Evolutionary conservation across 2,888 invertebrate species (phyloP).

Genomic region (Dolichopus griseipennis): DNA sequence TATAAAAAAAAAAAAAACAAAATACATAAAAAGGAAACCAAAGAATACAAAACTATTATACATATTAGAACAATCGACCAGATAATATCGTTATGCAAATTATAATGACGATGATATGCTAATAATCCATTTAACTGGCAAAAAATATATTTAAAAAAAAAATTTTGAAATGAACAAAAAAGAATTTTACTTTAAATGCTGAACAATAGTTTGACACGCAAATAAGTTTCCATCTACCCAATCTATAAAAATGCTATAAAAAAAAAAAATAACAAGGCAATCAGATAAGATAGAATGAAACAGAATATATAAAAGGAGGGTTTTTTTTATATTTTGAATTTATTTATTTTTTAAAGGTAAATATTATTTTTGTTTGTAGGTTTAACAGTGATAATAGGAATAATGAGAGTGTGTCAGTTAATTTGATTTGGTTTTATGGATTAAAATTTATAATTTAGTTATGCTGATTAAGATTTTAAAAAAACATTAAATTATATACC

Average conservation of each 20-base stretch:
- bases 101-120: slow-evolving; percentile 3
- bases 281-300: too few relatives aligned
- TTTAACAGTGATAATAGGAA: not conserved
- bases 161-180: not conserved
- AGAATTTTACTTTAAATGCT: not conserved
- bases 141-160: not conserved
- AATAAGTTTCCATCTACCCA: not conserved
- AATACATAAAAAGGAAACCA: not conserved
- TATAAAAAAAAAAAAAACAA: not conserved
- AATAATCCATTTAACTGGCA: slow-evolving; percentile 3
- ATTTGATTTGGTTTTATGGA: not conserved
- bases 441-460: not conserved
- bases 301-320: too few relatives aligned
- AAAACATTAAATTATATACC: too few relatives aligned
- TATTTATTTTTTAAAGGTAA: too few relatives aligned
- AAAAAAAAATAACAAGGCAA: not conserved
- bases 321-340: too few relatives aligned
- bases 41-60: not conserved
- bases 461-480: not conserved
- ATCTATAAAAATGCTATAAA: not conserved
- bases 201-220: slow-evolving; percentile 1
- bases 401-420: not conserved
- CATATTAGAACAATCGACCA: not conserved
- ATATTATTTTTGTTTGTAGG: not conserved
- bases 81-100: not conserved